A percentile compares a stretch with the other conserved stretches of the same genome.
These are phyloP conservation scores for Umimayanthus kanabou DNA, from an alignment of 92 coral and sea anemone species.

Conservation along the genomic window DNA sequence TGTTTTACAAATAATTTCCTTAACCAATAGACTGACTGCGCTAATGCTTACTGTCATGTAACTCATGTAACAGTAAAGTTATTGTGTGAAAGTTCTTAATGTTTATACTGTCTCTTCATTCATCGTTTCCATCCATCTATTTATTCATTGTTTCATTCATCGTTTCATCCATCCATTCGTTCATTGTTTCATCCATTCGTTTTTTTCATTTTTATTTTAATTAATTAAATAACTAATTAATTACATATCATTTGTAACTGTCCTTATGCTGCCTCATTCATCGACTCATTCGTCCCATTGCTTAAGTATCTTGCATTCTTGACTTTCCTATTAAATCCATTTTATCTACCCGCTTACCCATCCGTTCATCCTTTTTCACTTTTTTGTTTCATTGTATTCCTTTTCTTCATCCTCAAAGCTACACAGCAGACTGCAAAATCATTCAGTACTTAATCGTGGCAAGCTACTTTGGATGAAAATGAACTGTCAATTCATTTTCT, in stretches of 20 bases:
- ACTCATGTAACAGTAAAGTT: background rate
- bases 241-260: background rate
- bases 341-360: background rate
- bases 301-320: no score
- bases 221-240: background rate
- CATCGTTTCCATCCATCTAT: no score
- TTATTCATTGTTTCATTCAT: background rate
- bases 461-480: background rate
- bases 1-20: background rate
- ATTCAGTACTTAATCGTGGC: background rate
- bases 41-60: background rate
- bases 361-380: background rate
- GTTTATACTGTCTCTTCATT: background rate
- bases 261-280: background rate
- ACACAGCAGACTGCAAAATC: background rate
- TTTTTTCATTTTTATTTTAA: background rate
- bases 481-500: background rate
- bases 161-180: background rate
- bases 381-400: background rate
- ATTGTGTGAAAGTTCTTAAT: background rate
- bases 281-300: background rate
- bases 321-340: background rate
- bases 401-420: background rate
- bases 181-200: background rate
- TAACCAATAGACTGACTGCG: background rate